Base-by-base conservation (phyloP, 2,888 invertebrate species). In the Masnerella sp. region DNA sequence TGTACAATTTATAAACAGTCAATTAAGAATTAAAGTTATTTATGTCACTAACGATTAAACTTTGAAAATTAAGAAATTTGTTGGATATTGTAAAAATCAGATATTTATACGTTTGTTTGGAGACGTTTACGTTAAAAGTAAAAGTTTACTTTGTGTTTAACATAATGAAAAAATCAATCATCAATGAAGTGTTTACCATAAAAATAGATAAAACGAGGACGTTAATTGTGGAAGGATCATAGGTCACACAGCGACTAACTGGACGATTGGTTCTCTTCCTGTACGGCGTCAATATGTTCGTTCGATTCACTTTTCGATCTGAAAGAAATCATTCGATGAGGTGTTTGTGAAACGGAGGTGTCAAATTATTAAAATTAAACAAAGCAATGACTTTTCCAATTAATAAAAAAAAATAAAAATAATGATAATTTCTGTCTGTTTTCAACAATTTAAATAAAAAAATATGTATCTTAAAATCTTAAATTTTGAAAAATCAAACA, bases 291-390 rank as follows among this genome's bases (percentile, higher is more conserved):
- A 79, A 75, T 82, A 80, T 81, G 78, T 83, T 86, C 85, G 81
- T 82, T 83, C 76, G 81, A 82, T 81, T 86, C 84, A 79, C 81
- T 85, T 86, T 87, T 87, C 78, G 85, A 87, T 87, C 87, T 87
- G 87, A 87, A 87, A 87, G 84, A 85, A 87, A 87, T 84, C 81
- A 86, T 58, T 61, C 43, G 62, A 67, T 76, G 67, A 73, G 54
- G 73, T 38, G 45, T 54, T 42, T 65, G 43, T 51, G 45, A 42
- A 32, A 71, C 58, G 47, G 68, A 52, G 25, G 11, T 34, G 18
- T 51, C n/a, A 67, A 67, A 54, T 56, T 25, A n/a, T 38, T 40
- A 61, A 54, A 32, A 56, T 17, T 64, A 58, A 64, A 59, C 17
- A n/a, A 56, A 47, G 12, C 28, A 43, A 30, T 25, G 25, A 40